Base-by-base conservation (phyloP, 2,888 invertebrate genomes). In the Caenorhabditis doughertyi region DNA sequence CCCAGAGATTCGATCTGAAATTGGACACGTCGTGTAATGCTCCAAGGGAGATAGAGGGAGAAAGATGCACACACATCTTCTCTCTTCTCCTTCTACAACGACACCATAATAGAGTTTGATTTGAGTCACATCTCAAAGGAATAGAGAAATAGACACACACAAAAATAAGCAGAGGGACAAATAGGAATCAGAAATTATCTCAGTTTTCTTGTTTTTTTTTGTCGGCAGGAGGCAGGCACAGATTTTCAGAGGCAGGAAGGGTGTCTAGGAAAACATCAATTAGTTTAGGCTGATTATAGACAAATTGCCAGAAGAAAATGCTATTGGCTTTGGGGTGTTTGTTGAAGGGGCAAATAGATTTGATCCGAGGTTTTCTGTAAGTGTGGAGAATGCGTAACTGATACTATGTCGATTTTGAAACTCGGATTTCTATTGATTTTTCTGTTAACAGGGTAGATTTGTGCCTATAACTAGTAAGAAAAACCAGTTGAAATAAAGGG, bases 31-130 rank as follows among this genome's bases (percentile, higher is more conserved):
- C 79, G 39, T 55, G n/a, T 51, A 7, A 47, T 35, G 18, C 47
- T 47, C n/a, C 47, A 47, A 18, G 23, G 29, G 18, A 23, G 42
- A 25, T 7, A 27, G 18, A 62, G 18, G 8, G 29, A 32, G 27
- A 49, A 13, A 49, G 13, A 49, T 29, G 44, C 35, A 47, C 35
- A 21, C 67, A 65, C 49, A 49, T 51, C 29, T 44, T 49, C 27
- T 39, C 21, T 60, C 42, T 42, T 16, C 39, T 21, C 51, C 49
- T 49, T 13, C 47, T 9, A 70, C 62, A 60, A 72, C 65, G 65
- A 53, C 76, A 60, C 76, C 68, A 76, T 76, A 76, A 76, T 76
- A 76, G 76, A 76, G 76, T 76, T 76, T 76, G 76, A 76, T 76
- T 76, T 68, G 76, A 76, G 76, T 76, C 58, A 68, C 67, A 67